A percentile compares a stretch with the other conserved stretches of the same genome.
phyloP scores from a whole-genome alignment of 2,797 vertebrate genomes.

The Alfaro cultratus region DNA sequence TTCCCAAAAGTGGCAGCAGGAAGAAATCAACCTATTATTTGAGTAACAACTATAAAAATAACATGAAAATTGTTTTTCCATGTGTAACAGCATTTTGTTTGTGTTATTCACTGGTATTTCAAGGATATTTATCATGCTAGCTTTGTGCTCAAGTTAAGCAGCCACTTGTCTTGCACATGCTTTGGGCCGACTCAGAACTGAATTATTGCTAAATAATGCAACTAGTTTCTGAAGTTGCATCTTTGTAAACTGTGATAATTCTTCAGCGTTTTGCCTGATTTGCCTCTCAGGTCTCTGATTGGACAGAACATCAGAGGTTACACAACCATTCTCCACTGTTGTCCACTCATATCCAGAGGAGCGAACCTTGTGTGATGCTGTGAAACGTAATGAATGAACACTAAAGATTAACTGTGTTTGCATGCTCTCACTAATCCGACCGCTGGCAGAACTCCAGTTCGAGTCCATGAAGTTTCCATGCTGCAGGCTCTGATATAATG shows the following conservation, averaged over 20 bases:
- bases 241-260: conserved; percentile 11
- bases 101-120: no score
- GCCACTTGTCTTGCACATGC: no score
- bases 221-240: not conserved
- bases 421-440: conserved; percentile 14
- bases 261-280: not conserved
- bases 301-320: conserved; percentile 2
- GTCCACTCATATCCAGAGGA: not conserved
- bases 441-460: conserved; percentile 25
- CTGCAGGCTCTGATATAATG: conserved; percentile 3
- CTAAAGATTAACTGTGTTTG: not conserved
- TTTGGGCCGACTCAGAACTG: no score
- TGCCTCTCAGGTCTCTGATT: conserved; percentile 10
- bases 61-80: no score
- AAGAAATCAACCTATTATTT: no score
- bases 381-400: conserved; percentile 24
- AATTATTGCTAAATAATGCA: not conserved
- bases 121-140: no score
- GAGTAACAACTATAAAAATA: no score
- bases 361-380: not conserved
- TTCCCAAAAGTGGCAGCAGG: no score
- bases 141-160: no score
- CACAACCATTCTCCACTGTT: not conserved
- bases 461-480: conserved; percentile 11
- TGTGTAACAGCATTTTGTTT: no score